Conservation (phyloP, 2,797 vertebrate species). For the Lagocephalus sceleratus region DNA sequence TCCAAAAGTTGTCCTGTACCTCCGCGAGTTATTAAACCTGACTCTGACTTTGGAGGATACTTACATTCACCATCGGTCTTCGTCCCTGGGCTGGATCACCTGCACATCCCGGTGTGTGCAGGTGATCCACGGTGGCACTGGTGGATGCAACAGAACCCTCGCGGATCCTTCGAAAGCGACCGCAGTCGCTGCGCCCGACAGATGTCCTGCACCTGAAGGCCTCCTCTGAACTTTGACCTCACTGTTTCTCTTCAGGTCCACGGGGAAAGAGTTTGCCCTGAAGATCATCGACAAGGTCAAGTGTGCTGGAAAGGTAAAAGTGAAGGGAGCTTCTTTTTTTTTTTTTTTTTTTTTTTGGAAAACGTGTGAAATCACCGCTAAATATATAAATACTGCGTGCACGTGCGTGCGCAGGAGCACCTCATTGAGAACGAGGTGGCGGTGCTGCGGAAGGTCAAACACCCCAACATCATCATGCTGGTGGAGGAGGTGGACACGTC, state of each 20-base stretch:
- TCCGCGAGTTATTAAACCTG: too few species aligned
- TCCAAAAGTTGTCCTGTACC: too few species aligned
- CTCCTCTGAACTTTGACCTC: slow-evolving; percentile 35
- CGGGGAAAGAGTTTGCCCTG: slow-evolving; percentile 93
- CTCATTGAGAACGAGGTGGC: slow-evolving; percentile 97
- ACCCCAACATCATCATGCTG: slow-evolving; percentile 98
- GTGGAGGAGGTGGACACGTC: slow-evolving; percentile 94
- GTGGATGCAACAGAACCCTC: too few species aligned
- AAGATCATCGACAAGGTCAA: slow-evolving; percentile 99
- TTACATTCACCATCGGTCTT: too few species aligned
- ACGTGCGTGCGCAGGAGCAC: slow-evolving; percentile 81
- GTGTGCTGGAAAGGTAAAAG: slow-evolving; percentile 92
- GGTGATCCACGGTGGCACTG: too few species aligned
- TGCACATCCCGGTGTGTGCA: background rate
- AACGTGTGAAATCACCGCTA: too few species aligned
- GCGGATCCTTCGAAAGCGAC: too few species aligned
- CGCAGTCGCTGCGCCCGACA: too few species aligned
- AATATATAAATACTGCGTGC: background rate
- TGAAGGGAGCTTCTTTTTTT: background rate
- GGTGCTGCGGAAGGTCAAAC: slow-evolving; percentile 90
- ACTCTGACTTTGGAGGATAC: too few species aligned
- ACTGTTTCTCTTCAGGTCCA: slow-evolving; percentile 77
- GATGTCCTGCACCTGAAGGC: background rate
- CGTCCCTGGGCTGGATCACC: background rate
- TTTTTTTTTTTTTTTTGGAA: too few species aligned